phyloP scores from a whole-genome alignment of 2,113 vertebrate genomes.

The Fregata magnificens region DNA sequence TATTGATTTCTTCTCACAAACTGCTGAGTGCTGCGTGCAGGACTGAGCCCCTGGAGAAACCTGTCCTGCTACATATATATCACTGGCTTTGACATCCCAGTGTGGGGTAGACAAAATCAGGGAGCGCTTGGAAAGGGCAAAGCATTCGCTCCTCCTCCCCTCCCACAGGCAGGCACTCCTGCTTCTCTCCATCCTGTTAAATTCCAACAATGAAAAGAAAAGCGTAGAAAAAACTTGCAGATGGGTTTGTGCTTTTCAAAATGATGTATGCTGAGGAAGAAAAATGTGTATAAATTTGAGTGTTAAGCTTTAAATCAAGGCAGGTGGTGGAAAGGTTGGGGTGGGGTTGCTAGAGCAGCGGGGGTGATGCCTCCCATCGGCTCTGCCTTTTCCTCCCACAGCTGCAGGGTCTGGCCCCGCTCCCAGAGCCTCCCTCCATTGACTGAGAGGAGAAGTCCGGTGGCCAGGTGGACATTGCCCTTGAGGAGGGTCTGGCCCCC shows the following conservation, averaged over 20 bases:
- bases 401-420: fast-evolving
- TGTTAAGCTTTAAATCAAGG: not conserved
- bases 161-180: not conserved
- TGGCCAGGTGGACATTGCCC: not conserved
- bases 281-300: not conserved
- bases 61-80: not conserved
- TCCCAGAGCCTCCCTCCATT: not conserved
- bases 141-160: not conserved
- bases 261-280: not conserved
- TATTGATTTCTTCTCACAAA: not conserved
- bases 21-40: not conserved
- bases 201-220: not conserved
- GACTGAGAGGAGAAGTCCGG: not conserved
- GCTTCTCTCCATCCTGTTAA: not conserved
- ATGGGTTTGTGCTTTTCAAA: not conserved
- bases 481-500: not conserved
- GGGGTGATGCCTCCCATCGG: fast-evolving
- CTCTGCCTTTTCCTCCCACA: not conserved
- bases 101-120: not conserved
- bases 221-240: not conserved
- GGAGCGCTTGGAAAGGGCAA: not conserved
- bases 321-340: not conserved
- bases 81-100: not conserved
- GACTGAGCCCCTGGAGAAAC: not conserved
- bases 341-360: not conserved